These are phyloP conservation scores for Galagoides demidoff DNA, from an alignment of 2,797 vertebrate genomes.

Conservation along the genomic window DNA sequence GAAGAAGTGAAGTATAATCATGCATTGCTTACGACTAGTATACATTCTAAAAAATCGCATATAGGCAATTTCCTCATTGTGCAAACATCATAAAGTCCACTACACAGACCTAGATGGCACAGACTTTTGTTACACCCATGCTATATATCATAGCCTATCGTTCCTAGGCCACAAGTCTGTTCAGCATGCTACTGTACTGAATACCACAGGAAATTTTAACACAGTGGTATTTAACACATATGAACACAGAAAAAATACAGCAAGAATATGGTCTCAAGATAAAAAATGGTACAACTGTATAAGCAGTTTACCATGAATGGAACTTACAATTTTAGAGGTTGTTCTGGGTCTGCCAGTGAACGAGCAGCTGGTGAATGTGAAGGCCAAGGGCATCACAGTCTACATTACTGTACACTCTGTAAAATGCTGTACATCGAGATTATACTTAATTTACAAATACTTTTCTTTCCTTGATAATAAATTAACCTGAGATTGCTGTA, in stretches of 20 bases:
- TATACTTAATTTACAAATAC: background rate
- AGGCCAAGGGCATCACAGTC: background rate
- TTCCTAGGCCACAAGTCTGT: background rate
- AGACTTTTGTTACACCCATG: background rate
- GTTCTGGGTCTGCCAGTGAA: background rate
- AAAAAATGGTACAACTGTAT: background rate
- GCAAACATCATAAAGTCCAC: background rate
- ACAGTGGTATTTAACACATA: background rate
- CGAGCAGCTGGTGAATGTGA: background rate
- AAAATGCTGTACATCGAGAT: background rate
- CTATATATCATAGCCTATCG: rapidly evolving
- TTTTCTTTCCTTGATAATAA: background rate
- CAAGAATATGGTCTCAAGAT: background rate
- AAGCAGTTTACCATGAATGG: background rate
- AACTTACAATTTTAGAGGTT: background rate
- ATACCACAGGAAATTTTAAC: background rate
- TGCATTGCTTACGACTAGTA: background rate
- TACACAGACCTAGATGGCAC: background rate
- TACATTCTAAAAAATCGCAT: background rate
- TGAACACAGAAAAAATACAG: background rate
- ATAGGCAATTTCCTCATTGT: background rate
- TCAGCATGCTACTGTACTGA: background rate
- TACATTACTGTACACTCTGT: background rate
- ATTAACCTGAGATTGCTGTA: background rate
- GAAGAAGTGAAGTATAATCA: background rate